Evolutionary conservation across 2,113 vertebrate species (phyloP).

Genomic region (Campylorhamphus procurvoides): DNA sequence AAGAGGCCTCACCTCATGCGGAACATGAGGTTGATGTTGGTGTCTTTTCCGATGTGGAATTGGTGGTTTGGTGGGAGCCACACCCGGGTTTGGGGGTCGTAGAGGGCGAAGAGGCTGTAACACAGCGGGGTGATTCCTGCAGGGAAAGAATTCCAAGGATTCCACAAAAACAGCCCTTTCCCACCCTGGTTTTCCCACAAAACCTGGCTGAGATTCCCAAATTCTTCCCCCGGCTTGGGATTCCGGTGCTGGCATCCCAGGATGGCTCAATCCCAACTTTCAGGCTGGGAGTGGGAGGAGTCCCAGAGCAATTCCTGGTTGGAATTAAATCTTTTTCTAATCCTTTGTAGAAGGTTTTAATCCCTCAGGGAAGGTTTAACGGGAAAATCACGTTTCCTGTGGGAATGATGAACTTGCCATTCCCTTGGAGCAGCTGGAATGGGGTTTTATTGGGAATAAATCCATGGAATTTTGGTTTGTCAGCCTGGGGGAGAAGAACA

Average conservation of each 20-base stretch:
- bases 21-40: conserved; percentile 75
- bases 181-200: background rate
- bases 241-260: too few relatives aligned
- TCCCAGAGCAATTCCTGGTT: too few relatives aligned
- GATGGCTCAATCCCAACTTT: too few relatives aligned
- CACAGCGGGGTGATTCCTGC: conserved; percentile 88
- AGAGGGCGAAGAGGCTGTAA: conserved; percentile 86
- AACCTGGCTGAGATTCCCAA: background rate
- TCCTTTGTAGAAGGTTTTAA: too few relatives aligned
- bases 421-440: too few relatives aligned
- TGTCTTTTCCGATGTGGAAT: conserved; percentile 70
- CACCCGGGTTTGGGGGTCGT: conserved; percentile 72
- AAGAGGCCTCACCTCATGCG: conserved; percentile 84
- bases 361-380: too few relatives aligned
- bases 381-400: background rate
- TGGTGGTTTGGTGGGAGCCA: conserved; percentile 90
- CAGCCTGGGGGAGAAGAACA: background rate
- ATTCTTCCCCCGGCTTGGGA: too few relatives aligned
- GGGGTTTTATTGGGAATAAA: background rate
- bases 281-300: too few relatives aligned
- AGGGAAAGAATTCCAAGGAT: accelerated
- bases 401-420: too few relatives aligned
- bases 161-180: background rate
- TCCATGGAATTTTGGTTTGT: too few relatives aligned
- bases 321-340: too few relatives aligned